phyloP scores from a whole-genome alignment of 2,113 vertebrate genomes.

The Phalacrocorax carbo region DNA sequence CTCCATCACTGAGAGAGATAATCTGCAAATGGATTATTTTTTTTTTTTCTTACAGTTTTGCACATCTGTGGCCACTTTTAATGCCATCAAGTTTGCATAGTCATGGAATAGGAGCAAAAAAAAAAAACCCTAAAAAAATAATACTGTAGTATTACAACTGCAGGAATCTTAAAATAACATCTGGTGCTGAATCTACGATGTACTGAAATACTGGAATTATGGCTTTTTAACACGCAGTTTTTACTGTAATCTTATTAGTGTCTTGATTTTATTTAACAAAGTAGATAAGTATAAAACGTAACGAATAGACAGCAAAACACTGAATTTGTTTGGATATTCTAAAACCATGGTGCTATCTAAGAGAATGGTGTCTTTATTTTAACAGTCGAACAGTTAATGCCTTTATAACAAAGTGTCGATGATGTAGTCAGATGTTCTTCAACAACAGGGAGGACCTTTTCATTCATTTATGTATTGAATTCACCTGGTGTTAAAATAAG shows the following conservation, averaged over 20 bases:
- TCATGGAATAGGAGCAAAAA: slow-evolving; percentile 76
- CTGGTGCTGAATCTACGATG: slow-evolving; percentile 88
- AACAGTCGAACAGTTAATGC: slow-evolving; percentile 77
- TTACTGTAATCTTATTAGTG: slow-evolving; percentile 76
- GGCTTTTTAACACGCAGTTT: slow-evolving; percentile 79
- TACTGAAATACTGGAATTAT: slow-evolving; percentile 90
- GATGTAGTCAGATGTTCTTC: slow-evolving; percentile 60
- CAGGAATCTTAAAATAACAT: slow-evolving; percentile 78
- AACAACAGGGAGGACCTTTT: slow-evolving; percentile 55
- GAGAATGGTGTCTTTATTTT: slow-evolving; percentile 80
- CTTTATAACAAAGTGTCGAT: slow-evolving; percentile 76
- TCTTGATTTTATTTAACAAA: slow-evolving; percentile 77
- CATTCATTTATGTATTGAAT: slow-evolving; percentile 66
- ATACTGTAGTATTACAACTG: slow-evolving; percentile 72
- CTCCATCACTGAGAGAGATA: slow-evolving; percentile 58
- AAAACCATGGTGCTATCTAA: slow-evolving; percentile 88
- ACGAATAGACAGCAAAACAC: slow-evolving; percentile 78
- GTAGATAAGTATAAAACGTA: slow-evolving; percentile 66
- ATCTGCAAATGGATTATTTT: slow-evolving; percentile 52
- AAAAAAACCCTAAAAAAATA: neutral
- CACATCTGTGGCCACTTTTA: slow-evolving; percentile 78
- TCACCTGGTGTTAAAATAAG: slow-evolving; percentile 67
- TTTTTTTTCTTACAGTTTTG: slow-evolving; percentile 53
- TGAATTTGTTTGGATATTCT: slow-evolving; percentile 84
- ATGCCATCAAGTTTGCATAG: slow-evolving; percentile 73